Evolutionary conservation across 2,113 vertebrate species (phyloP).

Genomic region (Ciconia maguari): DNA sequence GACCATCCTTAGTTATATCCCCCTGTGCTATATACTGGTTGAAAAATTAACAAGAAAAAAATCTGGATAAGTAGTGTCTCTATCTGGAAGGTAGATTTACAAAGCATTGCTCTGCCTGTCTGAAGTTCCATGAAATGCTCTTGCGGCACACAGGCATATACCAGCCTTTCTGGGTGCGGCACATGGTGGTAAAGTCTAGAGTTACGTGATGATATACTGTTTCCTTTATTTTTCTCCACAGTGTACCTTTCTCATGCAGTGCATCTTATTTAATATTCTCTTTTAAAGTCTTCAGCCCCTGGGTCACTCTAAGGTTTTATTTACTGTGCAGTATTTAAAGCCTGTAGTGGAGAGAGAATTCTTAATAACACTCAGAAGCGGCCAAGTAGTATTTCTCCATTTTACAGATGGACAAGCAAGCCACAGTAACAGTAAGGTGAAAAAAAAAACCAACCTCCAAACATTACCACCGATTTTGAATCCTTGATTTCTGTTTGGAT

Average conservation of each 20-base stretch:
- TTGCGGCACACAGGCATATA: not conserved
- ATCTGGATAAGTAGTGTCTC: not conserved
- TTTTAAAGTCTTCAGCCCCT: not conserved
- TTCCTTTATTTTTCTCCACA: not conserved
- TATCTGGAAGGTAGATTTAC: not conserved
- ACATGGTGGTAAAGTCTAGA: not conserved
- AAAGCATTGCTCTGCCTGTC: not conserved
- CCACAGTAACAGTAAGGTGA: not conserved
- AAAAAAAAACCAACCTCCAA: not conserved
- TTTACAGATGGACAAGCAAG: not conserved
- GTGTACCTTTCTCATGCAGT: not conserved
- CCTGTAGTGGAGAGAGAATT: not conserved
- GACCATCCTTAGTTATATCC: not conserved
- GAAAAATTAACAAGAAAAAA: not conserved
- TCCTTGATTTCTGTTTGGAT: not conserved
- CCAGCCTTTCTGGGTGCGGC: not conserved
- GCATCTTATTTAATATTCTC: not conserved
- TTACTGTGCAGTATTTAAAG: not conserved
- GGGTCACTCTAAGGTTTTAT: not conserved
- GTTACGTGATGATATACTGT: fast-evolving
- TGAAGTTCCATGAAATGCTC: not conserved
- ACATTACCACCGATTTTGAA: not conserved
- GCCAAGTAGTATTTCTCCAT: not conserved
- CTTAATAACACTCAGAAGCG: not conserved
- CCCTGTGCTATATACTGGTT: not conserved